Percentiles rank a stretch among this genome's conserved stretches.
Conservation (phyloP, 2,888 invertebrate species). For the Rhyacophila evoluta region DNA sequence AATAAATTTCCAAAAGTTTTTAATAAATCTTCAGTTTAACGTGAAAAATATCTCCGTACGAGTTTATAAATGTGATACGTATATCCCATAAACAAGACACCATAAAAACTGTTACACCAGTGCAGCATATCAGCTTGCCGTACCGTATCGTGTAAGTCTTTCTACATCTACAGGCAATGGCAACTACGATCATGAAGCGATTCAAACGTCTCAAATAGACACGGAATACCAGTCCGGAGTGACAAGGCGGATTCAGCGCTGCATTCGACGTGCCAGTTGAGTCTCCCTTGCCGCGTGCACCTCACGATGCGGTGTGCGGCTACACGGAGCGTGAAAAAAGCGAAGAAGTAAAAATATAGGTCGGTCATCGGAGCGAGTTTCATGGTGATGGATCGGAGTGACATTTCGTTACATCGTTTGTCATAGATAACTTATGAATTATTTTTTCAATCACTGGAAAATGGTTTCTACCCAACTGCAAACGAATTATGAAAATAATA, state of each 20-base stretch:
- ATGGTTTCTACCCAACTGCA: no score
- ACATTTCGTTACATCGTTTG: not conserved
- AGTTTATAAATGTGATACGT: no score
- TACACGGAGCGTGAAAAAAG: not conserved
- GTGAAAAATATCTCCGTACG: no score
- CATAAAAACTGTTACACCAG: not conserved
- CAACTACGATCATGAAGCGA: not conserved
- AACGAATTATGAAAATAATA: no score
- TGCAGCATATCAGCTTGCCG: not conserved
- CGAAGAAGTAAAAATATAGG: not conserved
- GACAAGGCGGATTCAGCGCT: not conserved
- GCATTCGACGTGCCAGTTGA: not conserved
- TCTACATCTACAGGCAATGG: no score
- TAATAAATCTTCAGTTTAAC: no score
- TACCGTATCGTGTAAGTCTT: not conserved
- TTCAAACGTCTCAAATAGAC: not conserved
- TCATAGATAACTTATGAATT: no score
- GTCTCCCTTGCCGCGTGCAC: not conserved
- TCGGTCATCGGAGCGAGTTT: constrained; percentile 8
- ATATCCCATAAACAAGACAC: no score
- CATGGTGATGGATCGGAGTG: constrained; percentile 1
- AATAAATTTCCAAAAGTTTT: no score
- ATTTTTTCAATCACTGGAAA: no score
- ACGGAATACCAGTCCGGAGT: not conserved
- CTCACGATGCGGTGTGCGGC: not conserved